Base-by-base conservation (phyloP, 2,888 invertebrate species). In the Griposia aprilina region DNA sequence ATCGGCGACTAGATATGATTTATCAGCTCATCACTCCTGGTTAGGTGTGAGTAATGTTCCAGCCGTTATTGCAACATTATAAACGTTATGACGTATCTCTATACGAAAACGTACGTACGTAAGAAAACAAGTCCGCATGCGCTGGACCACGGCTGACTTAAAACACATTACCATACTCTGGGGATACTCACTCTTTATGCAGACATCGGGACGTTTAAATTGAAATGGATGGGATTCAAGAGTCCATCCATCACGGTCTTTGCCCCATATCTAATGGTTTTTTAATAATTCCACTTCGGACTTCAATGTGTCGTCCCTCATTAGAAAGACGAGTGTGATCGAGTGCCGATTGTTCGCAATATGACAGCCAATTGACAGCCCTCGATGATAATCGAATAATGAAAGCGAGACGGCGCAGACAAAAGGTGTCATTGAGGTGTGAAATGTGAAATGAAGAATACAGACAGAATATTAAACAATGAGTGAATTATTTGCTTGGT, bases 151-250 rank as follows among this genome's bases (percentile, higher is more conserved):
- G 89, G 87, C 85, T 89, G 92, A 94, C 92, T 92, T 93, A 92
- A 92, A 94, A 93, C 92, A 90, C 90, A 94, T 94, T 94, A 93
- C 90, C 93, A 93, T 93, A 92, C 94, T 91, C 93, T 76, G 84
- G 95, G 95, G 94, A 95, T 90, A 90, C 90, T 93, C 95, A 95
- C 96, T 96, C 96, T 94, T 95, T 94, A 90, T 91, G 90, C 91
- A 91, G 92, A 93, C 93, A 92, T 90, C 90, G 89, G 91, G 87
- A 88, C 87, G 90, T 91, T 92, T 92, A 92, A 96, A 96, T 96
- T 96, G 96, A 96, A 96, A 97, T 96, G 96, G 96, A 97, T 97
- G 94, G 96, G 92, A 94, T 94, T 93, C 92, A 90, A 94, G 94
- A 94, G 96, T 93, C 95, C 96, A 96, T 97, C 96, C 93, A 96